Evolutionary conservation across 2,888 invertebrate genomes (phyloP), one percentile per base, ranked within the genome.

Genomic region (Aethes cnicana): DNA sequence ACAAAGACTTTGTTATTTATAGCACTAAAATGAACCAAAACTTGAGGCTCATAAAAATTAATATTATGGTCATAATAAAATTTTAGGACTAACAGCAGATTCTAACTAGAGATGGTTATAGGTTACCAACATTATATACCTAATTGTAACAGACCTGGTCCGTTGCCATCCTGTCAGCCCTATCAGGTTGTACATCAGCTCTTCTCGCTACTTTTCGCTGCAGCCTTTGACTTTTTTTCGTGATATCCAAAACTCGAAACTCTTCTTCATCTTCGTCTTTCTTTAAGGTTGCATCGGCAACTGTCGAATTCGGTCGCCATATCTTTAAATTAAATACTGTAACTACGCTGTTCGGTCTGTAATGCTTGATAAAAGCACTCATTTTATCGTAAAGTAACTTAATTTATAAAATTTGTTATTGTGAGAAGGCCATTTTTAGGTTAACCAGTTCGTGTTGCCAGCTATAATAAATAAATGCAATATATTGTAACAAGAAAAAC

Each of bases 231-330:
- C 69, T 78, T 53, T 83, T 86, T 62, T 87, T 85, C 57, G 81
- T 70, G 58, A 91, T 84, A 74, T 91, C 90, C 1, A 91, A 71
- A 1, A 91, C 90, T 33, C 91, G 68, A 61, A 91, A 91, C 42
- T 91, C 91, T 49, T 90, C 90, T 6, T 85, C 90, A 0, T 79
- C 81, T 0, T 78, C 81, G 0, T 79, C 68, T 1, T 74, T 73
- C 61, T 74, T 80, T 20, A 65, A 56, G n/a, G 69, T 63, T 23
- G 62, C 68, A 46, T 83, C 82, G 0, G 77, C 68, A 3, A 68
- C 74, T 0, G 82, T 82, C 1, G 88, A 84, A 47, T 74, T 77
- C 3, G 70, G 62, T n/a, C 88, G 84, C 86, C 87, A 88, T 68
- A 82, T 56, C 60, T 76, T 82, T 1, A 64, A 52, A 43, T 79